Base-by-base conservation (phyloP, 2,888 invertebrate species). In the Hoplodrina blanda region DNA sequence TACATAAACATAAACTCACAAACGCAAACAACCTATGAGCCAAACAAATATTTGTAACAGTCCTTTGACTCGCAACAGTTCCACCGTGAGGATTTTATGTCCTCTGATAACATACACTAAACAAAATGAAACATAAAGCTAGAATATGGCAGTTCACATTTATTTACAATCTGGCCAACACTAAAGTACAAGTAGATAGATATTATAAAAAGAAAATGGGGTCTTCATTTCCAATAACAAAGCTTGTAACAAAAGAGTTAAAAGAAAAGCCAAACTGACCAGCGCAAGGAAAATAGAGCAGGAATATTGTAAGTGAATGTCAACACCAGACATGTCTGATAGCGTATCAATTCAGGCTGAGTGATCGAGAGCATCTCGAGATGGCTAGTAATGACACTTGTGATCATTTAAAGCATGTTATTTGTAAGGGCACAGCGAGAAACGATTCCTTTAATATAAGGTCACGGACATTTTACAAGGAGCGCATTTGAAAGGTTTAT, bases 401-500 rank as follows among this genome's bases (percentile, higher is more conserved):
- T 46, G n/a, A 60, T 44, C 15, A 61, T 62, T 61, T 25, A 37
- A 20, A 57, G 33, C 11, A 57, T 52, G 62, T 46, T n/a, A 49
- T 63, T 49, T 19, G 17, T 50, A n/a, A 37, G 61, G 66, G 49
- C 17, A 17, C 15, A 33, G 25, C 37, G 19, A 33, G 13, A 13
- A 37, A 33, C n/a, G 17, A 59, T 37, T 65, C 17, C 4, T 56
- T 50, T 41, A 68, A 62, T 66, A 56, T 63, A 61, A 78, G 50
- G 60, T 69, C 79, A 67, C 46, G 74, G 69, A 50, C 74, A 13
- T n/a, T 41, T 37, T 33, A 57, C 15, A 62, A 53, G 66, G 69
- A 56, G 61, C 37, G 37, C 15, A 25, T 67, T 74, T 61, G 69
- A 69, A 64, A 78, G 66, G 79, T 78, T 69, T 57, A 44, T 17